Percentiles rank a stretch among this genome's conserved stretches.
These are phyloP conservation scores for Pampus argenteus DNA, from an alignment of 2,797 vertebrate species.

Conservation along the genomic window DNA sequence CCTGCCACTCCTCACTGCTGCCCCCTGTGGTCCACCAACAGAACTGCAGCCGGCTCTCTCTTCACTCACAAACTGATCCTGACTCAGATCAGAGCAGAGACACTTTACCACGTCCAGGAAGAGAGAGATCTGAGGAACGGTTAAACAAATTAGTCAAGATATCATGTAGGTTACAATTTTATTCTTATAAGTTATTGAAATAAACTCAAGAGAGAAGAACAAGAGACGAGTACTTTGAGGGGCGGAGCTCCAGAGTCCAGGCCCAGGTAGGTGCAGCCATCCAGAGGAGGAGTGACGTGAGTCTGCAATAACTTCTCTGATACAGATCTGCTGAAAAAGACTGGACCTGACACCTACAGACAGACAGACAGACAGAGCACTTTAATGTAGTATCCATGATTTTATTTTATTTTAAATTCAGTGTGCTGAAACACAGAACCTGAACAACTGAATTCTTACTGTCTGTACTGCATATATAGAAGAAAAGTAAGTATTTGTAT, in stretches of 20 bases:
- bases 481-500: too few relatives aligned
- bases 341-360: slow-evolving; percentile 91
- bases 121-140: slow-evolving; percentile 88
- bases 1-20: slow-evolving; percentile 80
- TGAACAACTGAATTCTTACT: too few relatives aligned
- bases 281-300: slow-evolving; percentile 90
- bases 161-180: background rate
- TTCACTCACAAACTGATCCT: slow-evolving; percentile 85
- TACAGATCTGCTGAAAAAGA: slow-evolving; percentile 90
- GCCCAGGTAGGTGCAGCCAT: slow-evolving; percentile 96
- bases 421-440: too few relatives aligned
- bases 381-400: too few relatives aligned
- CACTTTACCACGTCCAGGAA: slow-evolving; percentile 96
- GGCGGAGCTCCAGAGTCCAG: slow-evolving; percentile 93
- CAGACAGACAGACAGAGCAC: background rate
- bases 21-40: slow-evolving; percentile 29
- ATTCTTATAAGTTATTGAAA: too few relatives aligned
- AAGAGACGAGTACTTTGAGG: slow-evolving; percentile 86
- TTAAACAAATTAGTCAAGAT: too few relatives aligned
- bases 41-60: slow-evolving; percentile 70
- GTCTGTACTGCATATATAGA: too few relatives aligned
- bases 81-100: slow-evolving; percentile 86
- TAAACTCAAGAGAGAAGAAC: background rate
- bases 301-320: slow-evolving; percentile 92
- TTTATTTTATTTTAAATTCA: too few relatives aligned